Percentiles rank a stretch among this genome's conserved stretches.
These are phyloP conservation scores for Lamprotornis superbus DNA, from an alignment of 2,113 vertebrate genomes.

Conservation along the genomic window DNA sequence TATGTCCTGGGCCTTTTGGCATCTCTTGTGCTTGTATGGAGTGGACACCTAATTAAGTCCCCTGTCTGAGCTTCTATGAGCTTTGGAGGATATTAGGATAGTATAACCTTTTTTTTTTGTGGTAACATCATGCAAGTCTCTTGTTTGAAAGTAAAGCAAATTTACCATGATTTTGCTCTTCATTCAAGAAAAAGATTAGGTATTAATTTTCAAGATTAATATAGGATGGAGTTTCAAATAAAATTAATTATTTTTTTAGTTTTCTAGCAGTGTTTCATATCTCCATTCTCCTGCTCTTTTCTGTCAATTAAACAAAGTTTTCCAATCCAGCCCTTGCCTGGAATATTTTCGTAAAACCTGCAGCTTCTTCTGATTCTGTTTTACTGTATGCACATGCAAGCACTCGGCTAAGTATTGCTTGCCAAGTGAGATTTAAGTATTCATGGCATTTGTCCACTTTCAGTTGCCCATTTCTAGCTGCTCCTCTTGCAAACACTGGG, in stretches of 20 bases:
- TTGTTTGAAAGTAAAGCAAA: neutral
- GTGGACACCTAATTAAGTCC: neutral
- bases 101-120: neutral
- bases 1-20: neutral
- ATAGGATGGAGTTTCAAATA: neutral
- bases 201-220: neutral
- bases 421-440: rapidly evolving
- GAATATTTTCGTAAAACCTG: neutral
- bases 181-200: neutral
- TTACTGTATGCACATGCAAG: neutral
- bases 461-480: neutral
- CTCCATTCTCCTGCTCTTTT: neutral
- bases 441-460: neutral
- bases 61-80: neutral
- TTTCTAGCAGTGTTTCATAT: neutral
- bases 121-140: neutral
- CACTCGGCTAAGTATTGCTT: neutral
- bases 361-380: neutral
- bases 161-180: neutral
- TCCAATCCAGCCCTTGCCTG: neutral
- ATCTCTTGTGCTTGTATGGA: neutral
- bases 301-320: neutral
- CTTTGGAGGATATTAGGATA: neutral
- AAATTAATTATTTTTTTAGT: neutral
- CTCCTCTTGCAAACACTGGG: neutral